These are phyloP conservation scores for Lepilemur septentrionalis DNA, from an alignment of 2,797 vertebrate genomes.

Conservation along the genomic window DNA sequence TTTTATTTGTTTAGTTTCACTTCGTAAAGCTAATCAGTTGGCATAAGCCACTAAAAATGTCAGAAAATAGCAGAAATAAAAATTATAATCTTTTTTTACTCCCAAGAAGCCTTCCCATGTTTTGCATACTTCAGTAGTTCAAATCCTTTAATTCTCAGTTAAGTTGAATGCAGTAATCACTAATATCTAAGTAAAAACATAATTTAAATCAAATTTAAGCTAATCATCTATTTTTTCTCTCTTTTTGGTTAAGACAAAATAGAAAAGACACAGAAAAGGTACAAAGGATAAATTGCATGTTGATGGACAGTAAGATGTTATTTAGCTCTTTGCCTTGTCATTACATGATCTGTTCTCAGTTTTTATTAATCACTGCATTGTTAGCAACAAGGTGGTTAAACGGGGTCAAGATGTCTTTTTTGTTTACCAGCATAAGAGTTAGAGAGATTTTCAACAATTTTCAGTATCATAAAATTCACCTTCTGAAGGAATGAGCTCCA, in stretches of 20 bases:
- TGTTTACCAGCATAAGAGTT: neutral
- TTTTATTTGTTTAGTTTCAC: slow-evolving; percentile 58
- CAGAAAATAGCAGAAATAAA: slow-evolving; percentile 60
- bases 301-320: neutral
- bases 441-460: neutral
- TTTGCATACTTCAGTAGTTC: neutral
- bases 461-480: neutral
- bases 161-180: slow-evolving; percentile 42
- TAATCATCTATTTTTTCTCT: neutral
- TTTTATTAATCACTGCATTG: slow-evolving; percentile 27
- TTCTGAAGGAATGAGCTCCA: neutral
- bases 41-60: slow-evolving; percentile 58
- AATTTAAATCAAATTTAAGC: slow-evolving; percentile 53
- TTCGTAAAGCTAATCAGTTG: slow-evolving; percentile 49
- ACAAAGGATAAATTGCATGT: neutral
- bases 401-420: neutral
- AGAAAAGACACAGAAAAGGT: slow-evolving; percentile 29
- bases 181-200: slow-evolving; percentile 47
- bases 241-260: slow-evolving; percentile 19
- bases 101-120: neutral
- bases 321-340: neutral
- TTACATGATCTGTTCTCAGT: neutral
- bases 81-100: slow-evolving; percentile 25
- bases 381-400: neutral
- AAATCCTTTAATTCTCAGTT: slow-evolving; percentile 21